These are phyloP conservation scores for Phrixothrix hirtus DNA, from an alignment of 2,888 invertebrate species.

Conservation along the genomic window DNA sequence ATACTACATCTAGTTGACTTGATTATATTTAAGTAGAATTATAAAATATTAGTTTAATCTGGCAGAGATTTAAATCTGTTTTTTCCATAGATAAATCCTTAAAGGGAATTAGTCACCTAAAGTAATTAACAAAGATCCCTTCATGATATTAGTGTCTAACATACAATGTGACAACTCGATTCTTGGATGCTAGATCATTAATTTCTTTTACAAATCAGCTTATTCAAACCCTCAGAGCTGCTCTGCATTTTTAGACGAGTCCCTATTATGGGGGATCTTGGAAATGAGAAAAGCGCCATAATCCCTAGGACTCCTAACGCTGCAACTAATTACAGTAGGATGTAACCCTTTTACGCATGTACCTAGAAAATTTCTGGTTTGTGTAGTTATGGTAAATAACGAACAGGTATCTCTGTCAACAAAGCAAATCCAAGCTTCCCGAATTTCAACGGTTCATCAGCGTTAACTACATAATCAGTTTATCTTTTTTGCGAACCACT, in stretches of 20 bases:
- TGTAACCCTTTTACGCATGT: constrained; percentile 37
- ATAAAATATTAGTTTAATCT: constrained; percentile 28
- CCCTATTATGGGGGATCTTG: constrained; percentile 50
- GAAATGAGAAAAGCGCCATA: constrained; percentile 51
- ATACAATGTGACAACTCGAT: constrained; percentile 56
- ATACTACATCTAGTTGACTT: too few relatives aligned
- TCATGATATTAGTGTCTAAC: constrained; percentile 48
- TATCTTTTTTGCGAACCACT: constrained; percentile 34
- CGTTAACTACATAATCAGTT: constrained; percentile 40
- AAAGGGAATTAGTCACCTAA: constrained; percentile 52
- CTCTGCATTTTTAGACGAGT: constrained; percentile 52
- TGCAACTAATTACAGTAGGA: constrained; percentile 49
- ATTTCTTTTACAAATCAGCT: constrained; percentile 58
- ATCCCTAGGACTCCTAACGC: constrained; percentile 47
- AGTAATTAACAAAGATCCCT: constrained; percentile 55
- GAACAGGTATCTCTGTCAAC: constrained; percentile 6
- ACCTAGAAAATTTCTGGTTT: constrained; percentile 19
- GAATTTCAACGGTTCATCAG: constrained; percentile 35
- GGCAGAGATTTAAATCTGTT: constrained; percentile 9
- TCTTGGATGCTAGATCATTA: constrained; percentile 56
- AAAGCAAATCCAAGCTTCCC: constrained; percentile 1
- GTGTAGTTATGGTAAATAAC: constrained; percentile 27
- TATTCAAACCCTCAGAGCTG: constrained; percentile 52
- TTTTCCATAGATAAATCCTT: constrained; percentile 56
- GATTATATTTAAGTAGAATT: too few relatives aligned